Base-by-base conservation (phyloP, 2,113 vertebrate genomes). In the Lota lota region DNA sequence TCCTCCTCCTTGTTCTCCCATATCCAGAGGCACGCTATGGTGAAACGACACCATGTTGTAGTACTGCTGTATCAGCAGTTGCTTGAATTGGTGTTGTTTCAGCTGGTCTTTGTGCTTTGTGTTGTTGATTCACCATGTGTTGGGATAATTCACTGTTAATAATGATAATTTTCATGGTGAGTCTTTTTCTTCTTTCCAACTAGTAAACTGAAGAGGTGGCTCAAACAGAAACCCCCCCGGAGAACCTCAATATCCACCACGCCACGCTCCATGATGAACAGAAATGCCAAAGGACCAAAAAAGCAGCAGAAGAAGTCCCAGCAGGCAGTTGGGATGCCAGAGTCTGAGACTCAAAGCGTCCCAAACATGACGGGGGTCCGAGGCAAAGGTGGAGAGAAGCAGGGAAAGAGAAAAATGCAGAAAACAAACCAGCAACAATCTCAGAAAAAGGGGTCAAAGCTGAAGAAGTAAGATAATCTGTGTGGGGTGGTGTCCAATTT, bases 241-340 rank as follows among this genome's bases (percentile, higher is more conserved):
- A 95, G 97, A 79, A 92, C 88, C 77, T 93, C 92, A 24, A 98
- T 99, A 79, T 91, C 91, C 82, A 98, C 96, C 67, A 97, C 91
- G 5, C 96, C 95, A 22, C 88, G 91, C 28, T 93, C 90, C 85
- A 90, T 98, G 68, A 81, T 92, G 85, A 92, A 93, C 80, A 93
- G 90, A 18, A 80, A 76, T 68, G 63, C 21, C 17, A 79, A 67
- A 36, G 36, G 16, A 1, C 28, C 21, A 3, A 73, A 73, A 22
- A 82, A 67, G 62, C 12, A 67, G 47, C 90, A 88, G 76, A 1
- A 91, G 92, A 92, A 85, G 87, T 65, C 66, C 64, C 70, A 20
- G 70, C 64, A 58, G 8, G 11, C 11, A 24, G 18, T 36, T 17
- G 77, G 66, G 75, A 82, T 68, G 12, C 40, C 40, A 47, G 60